phyloP scores from a whole-genome alignment of 2,888 invertebrate species.

The Drosophila anomelani region DNA sequence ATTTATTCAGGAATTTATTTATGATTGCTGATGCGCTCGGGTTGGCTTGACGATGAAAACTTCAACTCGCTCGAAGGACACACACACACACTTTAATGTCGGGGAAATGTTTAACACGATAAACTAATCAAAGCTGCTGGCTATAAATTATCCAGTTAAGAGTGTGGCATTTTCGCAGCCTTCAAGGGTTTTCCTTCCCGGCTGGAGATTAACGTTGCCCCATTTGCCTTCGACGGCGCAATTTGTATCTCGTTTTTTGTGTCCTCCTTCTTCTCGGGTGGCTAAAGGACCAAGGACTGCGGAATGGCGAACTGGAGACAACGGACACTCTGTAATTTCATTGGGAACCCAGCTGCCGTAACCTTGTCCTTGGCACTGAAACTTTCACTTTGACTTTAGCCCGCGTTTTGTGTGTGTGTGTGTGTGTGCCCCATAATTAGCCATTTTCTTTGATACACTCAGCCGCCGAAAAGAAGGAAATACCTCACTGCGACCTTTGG shows the following conservation, averaged over 20 bases:
- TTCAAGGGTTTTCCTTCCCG: slow-evolving; percentile 9
- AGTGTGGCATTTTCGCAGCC: slow-evolving; percentile 30
- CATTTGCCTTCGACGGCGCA: slow-evolving; percentile 45
- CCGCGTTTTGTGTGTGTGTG: slow-evolving; percentile 14
- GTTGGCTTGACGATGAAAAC: slow-evolving; percentile 1
- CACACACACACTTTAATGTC: slow-evolving; percentile 13
- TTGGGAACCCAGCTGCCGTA: slow-evolving; percentile 43
- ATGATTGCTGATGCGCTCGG: slow-evolving; percentile 19
- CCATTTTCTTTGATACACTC: slow-evolving; percentile 68
- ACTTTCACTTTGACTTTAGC: slow-evolving; percentile 18
- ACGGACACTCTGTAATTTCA: slow-evolving; percentile 70
- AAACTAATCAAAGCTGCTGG: slow-evolving; percentile 34
- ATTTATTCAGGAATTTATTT: slow-evolving; percentile 46
- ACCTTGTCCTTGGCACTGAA: slow-evolving; percentile 57
- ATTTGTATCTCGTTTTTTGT: slow-evolving; percentile 51
- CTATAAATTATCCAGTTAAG: slow-evolving; percentile 61
- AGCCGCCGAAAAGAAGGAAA: slow-evolving; percentile 8
- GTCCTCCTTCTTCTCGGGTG: not conserved
- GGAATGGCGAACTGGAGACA: slow-evolving; percentile 20
- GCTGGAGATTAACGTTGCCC: slow-evolving; percentile 36
- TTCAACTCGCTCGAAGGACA: slow-evolving; percentile 8
- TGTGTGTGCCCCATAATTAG: slow-evolving; percentile 54
- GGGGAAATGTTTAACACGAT: slow-evolving; percentile 23
- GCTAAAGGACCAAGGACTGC: slow-evolving; percentile 6
- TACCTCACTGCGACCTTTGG: slow-evolving; percentile 43